Conservation (phyloP, 2,113 vertebrate species). For the Osmerus eperlanus region DNA sequence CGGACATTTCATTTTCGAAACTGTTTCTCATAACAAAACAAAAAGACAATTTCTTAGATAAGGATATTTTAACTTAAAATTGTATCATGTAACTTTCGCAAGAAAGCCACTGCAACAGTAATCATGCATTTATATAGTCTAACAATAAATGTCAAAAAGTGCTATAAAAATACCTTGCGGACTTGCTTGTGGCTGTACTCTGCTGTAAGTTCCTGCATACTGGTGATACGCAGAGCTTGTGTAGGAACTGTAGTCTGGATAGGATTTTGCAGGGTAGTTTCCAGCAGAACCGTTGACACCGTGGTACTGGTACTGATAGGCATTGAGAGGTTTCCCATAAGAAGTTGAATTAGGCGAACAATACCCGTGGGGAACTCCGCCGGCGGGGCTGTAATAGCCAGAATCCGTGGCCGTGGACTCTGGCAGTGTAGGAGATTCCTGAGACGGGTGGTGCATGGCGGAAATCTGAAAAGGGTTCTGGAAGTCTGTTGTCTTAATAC, state of each 20-base stretch:
- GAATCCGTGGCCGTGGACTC: constrained; percentile 97
- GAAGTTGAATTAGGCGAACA: constrained; percentile 91
- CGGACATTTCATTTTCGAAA: background rate
- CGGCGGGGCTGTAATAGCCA: constrained; percentile 95
- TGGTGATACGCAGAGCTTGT: constrained; percentile 88
- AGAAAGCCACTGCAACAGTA: too few relatives aligned
- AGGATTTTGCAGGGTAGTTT: constrained; percentile 91
- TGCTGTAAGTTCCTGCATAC: constrained; percentile 90
- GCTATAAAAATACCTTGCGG: constrained; percentile 79
- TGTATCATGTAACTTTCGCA: too few relatives aligned
- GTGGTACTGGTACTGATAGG: constrained; percentile 96
- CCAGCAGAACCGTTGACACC: constrained; percentile 86
- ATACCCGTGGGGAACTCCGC: constrained; percentile 88
- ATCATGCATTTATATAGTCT: too few relatives aligned
- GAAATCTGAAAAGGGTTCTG: constrained; percentile 90
- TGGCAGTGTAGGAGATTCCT: constrained; percentile 97
- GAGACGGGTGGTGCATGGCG: constrained; percentile 85
- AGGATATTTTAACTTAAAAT: too few relatives aligned
- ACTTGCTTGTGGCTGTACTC: constrained; percentile 83
- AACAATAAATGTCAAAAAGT: too few relatives aligned
- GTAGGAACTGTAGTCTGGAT: constrained; percentile 87
- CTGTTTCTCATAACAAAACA: background rate
- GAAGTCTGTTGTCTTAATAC: constrained; percentile 89
- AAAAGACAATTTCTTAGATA: too few relatives aligned
- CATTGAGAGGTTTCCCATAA: constrained; percentile 92